These are phyloP conservation scores for Parambassis ranga DNA, from an alignment of 2,797 vertebrate genomes.

Conservation along the genomic window DNA sequence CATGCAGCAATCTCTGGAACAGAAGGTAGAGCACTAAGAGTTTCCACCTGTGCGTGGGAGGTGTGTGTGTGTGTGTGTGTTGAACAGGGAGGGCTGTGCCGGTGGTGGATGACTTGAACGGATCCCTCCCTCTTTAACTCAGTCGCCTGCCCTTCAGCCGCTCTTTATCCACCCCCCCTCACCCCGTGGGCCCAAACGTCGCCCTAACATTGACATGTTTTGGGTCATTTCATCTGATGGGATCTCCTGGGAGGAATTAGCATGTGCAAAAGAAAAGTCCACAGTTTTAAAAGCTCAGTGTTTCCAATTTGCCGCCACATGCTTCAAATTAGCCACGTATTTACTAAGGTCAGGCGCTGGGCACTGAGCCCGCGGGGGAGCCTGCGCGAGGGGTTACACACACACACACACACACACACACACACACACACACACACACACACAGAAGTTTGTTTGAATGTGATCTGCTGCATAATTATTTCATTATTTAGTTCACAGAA, in stretches of 20 bases:
- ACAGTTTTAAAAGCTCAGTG: conserved; percentile 87
- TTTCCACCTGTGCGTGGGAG: conserved; percentile 59
- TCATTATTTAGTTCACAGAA: conserved; percentile 30
- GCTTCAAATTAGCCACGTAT: conserved; percentile 92
- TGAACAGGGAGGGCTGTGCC: conserved; percentile 31
- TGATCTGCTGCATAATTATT: conserved; percentile 26
- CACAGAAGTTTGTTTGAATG: conserved; percentile 47
- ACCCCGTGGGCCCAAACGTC: conserved; percentile 46
- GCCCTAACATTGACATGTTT: conserved; percentile 71
- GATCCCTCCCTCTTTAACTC: conserved; percentile 34
- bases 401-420: no score
- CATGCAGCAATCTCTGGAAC: conserved; percentile 42
- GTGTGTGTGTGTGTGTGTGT: conserved; percentile 12
- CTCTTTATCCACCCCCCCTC: no score
- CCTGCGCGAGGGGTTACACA: conserved; percentile 59
- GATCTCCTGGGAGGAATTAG: conserved; percentile 89
- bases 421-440: no score
- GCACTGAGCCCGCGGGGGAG: conserved; percentile 78
- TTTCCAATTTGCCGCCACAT: conserved; percentile 91
- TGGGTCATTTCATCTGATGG: conserved; percentile 77
- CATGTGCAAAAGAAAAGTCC: conserved; percentile 88
- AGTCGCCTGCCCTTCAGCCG: conserved; percentile 32
- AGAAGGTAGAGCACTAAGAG: conserved; percentile 51
- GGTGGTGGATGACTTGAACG: conserved; percentile 33
- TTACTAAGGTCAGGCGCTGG: conserved; percentile 89